phyloP scores from a whole-genome alignment of 2,797 vertebrate species.

The Pterois miles region DNA sequence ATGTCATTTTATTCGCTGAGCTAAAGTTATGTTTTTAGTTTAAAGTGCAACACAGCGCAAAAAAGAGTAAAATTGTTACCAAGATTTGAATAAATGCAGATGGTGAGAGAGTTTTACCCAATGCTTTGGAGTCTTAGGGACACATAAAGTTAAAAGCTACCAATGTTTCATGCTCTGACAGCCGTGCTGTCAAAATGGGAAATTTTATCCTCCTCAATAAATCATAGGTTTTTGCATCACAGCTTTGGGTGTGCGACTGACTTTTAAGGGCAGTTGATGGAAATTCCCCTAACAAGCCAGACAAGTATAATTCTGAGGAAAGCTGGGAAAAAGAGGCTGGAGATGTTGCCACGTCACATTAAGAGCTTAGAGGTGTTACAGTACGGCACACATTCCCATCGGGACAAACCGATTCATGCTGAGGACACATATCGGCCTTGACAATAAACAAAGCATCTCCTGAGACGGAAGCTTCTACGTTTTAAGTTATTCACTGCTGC shows the following conservation, averaged over 20 bases:
- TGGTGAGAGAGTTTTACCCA: conserved; percentile 10
- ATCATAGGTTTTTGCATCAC: conserved; percentile 47
- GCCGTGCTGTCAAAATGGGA: conserved; percentile 3
- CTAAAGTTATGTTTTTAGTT: background rate
- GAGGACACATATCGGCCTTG: conserved; percentile 49
- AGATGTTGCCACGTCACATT: conserved; percentile 56
- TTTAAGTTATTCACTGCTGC: conserved; percentile 57
- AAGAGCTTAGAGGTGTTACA: conserved; percentile 59
- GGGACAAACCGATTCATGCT: conserved; percentile 63
- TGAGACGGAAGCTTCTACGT: conserved; percentile 60
- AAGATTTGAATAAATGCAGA: conserved; percentile 33
- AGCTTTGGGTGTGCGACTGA: conserved; percentile 28
- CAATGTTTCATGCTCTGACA: conserved; percentile 32
- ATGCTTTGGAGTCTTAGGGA: conserved; percentile 7
- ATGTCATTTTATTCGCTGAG: background rate
- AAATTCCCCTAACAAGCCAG: conserved; percentile 57
- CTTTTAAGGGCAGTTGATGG: conserved; percentile 35
- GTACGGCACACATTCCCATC: conserved; percentile 57
- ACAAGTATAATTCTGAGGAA: conserved; percentile 44
- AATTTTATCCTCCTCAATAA: conserved; percentile 29
- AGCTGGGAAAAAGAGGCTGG: background rate
- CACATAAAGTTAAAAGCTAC: conserved; percentile 19
- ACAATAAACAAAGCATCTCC: conserved; percentile 70
- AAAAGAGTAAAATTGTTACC: background rate
- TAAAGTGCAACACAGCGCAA: background rate